Percentiles rank a stretch among this genome's conserved stretches.
Conservation (phyloP, 64 coral and sea anemone genomes). For the Dendronephthya gigantea region DNA sequence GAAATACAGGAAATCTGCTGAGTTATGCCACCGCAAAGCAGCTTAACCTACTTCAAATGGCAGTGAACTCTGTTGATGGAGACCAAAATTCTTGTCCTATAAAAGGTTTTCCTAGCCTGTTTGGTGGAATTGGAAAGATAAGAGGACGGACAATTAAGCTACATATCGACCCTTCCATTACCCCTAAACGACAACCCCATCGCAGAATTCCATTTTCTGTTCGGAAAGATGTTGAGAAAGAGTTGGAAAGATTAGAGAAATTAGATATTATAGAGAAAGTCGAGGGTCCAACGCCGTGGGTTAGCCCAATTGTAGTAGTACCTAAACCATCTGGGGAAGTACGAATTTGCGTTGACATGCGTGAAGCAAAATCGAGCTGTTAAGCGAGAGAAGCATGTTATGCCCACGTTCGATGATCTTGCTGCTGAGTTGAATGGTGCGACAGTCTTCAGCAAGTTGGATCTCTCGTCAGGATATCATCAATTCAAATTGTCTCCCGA, state of each 20-base stretch:
- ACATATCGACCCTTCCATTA: not conserved
- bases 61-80: not conserved
- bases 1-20: not conserved
- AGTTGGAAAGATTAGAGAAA: not conserved
- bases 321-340: not conserved
- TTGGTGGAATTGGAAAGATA: slow-evolving; percentile 16
- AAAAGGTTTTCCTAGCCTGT: not conserved
- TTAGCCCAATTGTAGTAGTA: not conserved
- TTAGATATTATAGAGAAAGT: slow-evolving; percentile 20
- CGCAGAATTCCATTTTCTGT: slow-evolving; percentile 3
- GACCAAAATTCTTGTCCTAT: too few species aligned
- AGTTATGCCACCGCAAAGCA: not conserved
- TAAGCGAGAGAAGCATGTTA: not conserved
- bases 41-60: not conserved
- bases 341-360: not conserved
- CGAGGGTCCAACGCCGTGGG: slow-evolving; percentile 16
- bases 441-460: not conserved
- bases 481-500: not conserved
- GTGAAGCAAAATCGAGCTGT: not conserved
- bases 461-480: not conserved
- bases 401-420: not conserved
- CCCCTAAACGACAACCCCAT: slow-evolving; percentile 2
- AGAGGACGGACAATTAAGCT: slow-evolving; percentile 19
- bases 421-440: not conserved
- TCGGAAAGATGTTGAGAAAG: slow-evolving; percentile 8